Percentiles rank a stretch among this genome's conserved stretches.
These are phyloP conservation scores for Drosophila buzzatii DNA, from an alignment of 2,888 invertebrate genomes.

Conservation along the genomic window DNA sequence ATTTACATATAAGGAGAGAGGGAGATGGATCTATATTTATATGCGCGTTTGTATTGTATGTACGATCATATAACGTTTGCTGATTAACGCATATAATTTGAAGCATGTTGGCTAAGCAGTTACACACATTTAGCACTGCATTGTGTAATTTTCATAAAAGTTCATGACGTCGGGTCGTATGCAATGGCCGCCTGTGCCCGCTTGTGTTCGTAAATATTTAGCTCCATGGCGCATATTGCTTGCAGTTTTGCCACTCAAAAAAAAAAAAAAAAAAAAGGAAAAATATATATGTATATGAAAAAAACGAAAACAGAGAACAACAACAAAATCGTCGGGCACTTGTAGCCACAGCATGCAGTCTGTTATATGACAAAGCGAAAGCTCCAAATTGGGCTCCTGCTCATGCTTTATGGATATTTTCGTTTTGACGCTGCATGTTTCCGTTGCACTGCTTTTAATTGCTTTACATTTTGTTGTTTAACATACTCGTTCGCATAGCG, in stretches of 20 bases:
- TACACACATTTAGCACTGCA: conserved; percentile 39
- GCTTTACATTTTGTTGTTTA: conserved; percentile 81
- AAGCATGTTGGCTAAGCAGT: conserved; percentile 52
- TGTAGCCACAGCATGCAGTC: conserved; percentile 77
- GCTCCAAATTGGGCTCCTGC: conserved; percentile 73
- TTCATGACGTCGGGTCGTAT: conserved; percentile 11
- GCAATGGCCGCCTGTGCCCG: conserved; percentile 14
- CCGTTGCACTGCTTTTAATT: conserved; percentile 76
- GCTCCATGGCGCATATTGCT: conserved; percentile 36
- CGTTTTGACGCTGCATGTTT: conserved; percentile 65
- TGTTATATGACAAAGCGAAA: conserved; percentile 46
- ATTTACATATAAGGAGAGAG: neutral
- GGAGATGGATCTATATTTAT: neutral
- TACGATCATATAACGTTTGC: neutral
- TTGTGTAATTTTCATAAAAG: conserved; percentile 59
- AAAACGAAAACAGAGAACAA: conserved; percentile 12
- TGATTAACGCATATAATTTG: conserved; percentile 67
- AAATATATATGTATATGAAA: neutral
- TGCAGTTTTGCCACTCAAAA: conserved; percentile 49
- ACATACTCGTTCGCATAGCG: conserved; percentile 17
- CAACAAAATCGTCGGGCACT: conserved; percentile 51
- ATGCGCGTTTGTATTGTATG: neutral
- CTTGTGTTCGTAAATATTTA: conserved; percentile 63
- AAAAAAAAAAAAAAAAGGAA: too few relatives aligned
- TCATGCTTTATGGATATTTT: conserved; percentile 80